Evolutionary conservation across 2,113 vertebrate species (phyloP).

Genomic region (Aplodontia rufa): DNA sequence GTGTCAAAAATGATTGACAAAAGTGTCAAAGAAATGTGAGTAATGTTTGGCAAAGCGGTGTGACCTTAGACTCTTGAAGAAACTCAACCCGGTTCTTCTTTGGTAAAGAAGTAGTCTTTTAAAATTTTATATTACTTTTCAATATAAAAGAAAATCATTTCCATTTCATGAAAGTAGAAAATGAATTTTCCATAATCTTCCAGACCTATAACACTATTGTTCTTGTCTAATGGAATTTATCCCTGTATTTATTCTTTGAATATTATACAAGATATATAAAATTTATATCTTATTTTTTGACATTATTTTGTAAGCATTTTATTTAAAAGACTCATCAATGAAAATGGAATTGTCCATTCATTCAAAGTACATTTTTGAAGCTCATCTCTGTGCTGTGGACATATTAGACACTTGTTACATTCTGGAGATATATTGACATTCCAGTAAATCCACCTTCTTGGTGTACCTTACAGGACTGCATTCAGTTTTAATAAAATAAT

Average conservation of each 20-base stretch:
- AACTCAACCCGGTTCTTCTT: not conserved
- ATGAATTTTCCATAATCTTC: not conserved
- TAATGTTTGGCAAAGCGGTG: not conserved
- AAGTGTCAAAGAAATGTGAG: not conserved
- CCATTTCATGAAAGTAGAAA: not conserved
- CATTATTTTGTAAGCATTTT: not conserved
- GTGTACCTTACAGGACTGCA: not conserved
- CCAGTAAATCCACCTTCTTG: not conserved
- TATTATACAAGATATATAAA: not conserved
- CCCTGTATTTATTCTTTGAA: not conserved
- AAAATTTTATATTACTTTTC: not conserved
- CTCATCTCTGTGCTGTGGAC: not conserved
- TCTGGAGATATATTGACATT: not conserved
- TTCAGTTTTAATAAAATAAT: slow-evolving; percentile 48
- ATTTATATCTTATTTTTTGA: not conserved
- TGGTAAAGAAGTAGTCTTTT: not conserved
- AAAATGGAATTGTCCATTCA: not conserved
- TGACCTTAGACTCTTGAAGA: not conserved
- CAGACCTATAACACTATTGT: rapidly evolving
- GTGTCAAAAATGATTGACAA: not conserved
- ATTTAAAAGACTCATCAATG: not conserved
- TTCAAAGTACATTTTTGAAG: not conserved
- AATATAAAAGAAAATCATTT: not conserved
- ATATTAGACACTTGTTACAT: not conserved
- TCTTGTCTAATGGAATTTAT: not conserved